Conservation (phyloP, 2,888 invertebrate species). For the Choreutis nemorana region DNA sequence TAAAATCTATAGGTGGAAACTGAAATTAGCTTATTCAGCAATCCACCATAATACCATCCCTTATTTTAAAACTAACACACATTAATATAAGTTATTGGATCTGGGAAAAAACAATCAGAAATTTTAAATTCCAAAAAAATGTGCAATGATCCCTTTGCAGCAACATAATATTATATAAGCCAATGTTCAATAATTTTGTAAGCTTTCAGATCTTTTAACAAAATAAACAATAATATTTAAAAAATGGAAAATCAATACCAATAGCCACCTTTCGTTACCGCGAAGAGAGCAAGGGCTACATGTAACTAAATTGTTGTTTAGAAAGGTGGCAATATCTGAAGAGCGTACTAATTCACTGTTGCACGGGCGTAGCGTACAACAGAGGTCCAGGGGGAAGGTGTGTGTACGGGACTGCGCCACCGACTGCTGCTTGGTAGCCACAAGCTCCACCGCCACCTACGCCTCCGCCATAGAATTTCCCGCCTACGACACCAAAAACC, state of each 20-base stretch:
- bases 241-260: conserved; percentile 15
- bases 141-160: neutral
- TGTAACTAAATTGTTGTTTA: no score
- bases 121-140: conserved; percentile 3
- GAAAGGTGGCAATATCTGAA: conserved; percentile 8
- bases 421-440: conserved; percentile 73
- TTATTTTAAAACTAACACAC: conserved; percentile 21
- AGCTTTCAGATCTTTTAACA: conserved; percentile 49
- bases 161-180: neutral
- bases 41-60: conserved; percentile 31
- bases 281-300: no score
- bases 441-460: conserved; percentile 67
- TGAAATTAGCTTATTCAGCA: conserved; percentile 20
- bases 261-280: neutral
- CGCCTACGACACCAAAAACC: conserved; percentile 51
- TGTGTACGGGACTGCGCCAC: conserved; percentile 67
- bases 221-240: conserved; percentile 26
- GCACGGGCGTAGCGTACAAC: conserved; percentile 73
- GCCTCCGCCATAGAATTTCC: conserved; percentile 78
- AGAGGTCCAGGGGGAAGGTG: conserved; percentile 66
- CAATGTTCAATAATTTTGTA: conserved; percentile 25
- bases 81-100: conserved; percentile 34
- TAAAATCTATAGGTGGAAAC: conserved; percentile 52
- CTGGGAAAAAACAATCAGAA: conserved; percentile 3
- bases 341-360: conserved; percentile 66